A percentile compares a stretch with the other conserved stretches of the same genome.
phyloP scores from a whole-genome alignment of 2,113 vertebrate genomes.

The Grammomys dolichurus region DNA sequence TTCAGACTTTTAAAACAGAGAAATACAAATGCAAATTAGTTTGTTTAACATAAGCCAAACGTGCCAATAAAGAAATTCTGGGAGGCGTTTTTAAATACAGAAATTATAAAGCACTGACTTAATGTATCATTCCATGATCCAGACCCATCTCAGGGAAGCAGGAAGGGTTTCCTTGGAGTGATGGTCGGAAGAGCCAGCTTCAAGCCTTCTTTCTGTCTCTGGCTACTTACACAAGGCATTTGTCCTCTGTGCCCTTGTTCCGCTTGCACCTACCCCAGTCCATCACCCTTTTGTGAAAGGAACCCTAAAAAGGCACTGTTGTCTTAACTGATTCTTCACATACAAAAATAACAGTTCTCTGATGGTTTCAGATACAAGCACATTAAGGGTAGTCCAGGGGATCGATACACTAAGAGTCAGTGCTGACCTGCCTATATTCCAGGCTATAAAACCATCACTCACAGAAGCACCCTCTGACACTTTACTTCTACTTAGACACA shows the following conservation, averaged over 20 bases:
- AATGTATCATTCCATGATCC: not conserved
- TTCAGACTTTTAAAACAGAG: constrained; percentile 85
- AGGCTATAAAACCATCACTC: not conserved
- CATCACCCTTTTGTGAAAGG: not conserved
- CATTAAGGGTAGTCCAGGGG: not conserved
- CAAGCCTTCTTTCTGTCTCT: not conserved
- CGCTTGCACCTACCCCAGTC: too few relatives aligned
- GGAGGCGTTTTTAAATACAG: not conserved
- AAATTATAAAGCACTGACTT: not conserved
- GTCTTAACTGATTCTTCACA: not conserved
- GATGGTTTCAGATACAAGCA: not conserved
- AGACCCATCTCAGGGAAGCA: not conserved
- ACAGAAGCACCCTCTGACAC: not conserved
- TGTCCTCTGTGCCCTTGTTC: not conserved
- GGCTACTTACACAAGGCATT: not conserved
- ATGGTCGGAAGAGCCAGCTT: not conserved
- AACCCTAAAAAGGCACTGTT: not conserved
- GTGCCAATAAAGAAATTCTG: constrained; percentile 10
- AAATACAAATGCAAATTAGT: constrained; percentile 71
- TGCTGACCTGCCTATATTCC: not conserved
- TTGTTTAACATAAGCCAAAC: not conserved
- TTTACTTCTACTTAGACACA: not conserved
- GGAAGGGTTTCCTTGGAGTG: not conserved
- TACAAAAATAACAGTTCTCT: not conserved
- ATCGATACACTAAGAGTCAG: not conserved